Evolutionary conservation across 2,113 vertebrate genomes (phyloP).

Genomic region (Capreolus pygargus): DNA sequence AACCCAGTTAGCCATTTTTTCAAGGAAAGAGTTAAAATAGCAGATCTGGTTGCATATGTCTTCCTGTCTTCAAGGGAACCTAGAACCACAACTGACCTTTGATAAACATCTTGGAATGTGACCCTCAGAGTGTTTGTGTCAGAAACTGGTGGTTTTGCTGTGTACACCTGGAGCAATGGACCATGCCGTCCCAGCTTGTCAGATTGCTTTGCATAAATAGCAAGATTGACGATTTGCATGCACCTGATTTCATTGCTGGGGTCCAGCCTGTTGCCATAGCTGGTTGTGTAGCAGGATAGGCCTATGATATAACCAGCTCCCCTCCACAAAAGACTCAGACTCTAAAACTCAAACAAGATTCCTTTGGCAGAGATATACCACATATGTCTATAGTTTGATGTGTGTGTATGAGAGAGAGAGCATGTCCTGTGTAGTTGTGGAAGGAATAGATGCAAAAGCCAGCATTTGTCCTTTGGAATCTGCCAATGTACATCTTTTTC

Average conservation of each 20-base stretch:
- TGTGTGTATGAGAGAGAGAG: neutral
- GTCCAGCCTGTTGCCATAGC: neutral
- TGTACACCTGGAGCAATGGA: neutral
- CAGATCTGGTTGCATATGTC: neutral
- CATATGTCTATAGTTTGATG: neutral
- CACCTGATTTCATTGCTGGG: neutral
- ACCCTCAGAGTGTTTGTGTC: neutral
- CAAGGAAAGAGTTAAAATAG: neutral
- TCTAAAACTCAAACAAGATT: neutral
- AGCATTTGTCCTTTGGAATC: neutral
- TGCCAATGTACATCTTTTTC: neutral
- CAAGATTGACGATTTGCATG: neutral
- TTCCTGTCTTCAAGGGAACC: constrained; percentile 21
- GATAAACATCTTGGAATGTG: neutral
- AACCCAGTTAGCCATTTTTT: neutral
- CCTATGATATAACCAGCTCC: neutral
- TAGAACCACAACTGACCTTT: neutral
- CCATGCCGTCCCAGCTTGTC: neutral
- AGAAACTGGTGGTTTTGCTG: neutral
- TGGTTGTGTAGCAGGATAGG: neutral
- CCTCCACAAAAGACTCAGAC: neutral
- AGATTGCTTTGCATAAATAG: neutral
- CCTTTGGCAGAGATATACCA: neutral
- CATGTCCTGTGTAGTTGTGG: neutral
- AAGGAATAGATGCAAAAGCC: neutral